phyloP scores from a whole-genome alignment of 2,797 vertebrate genomes.

The Tachyglossus aculeatus region DNA sequence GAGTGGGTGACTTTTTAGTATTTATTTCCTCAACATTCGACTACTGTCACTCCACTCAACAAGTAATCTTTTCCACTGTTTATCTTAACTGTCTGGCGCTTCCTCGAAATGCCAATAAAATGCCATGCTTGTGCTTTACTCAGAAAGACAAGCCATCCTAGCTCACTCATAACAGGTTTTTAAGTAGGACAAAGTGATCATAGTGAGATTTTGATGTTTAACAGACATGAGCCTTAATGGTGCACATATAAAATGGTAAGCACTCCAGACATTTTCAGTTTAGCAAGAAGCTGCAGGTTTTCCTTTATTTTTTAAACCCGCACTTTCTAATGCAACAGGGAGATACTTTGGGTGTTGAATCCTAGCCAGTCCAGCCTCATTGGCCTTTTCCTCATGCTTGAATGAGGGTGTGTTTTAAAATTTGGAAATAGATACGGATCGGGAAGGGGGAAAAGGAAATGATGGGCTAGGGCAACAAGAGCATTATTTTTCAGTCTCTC shows the following conservation, averaged over 20 bases:
- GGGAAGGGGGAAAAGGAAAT: no score
- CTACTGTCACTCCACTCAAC: not conserved
- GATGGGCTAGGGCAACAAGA: not conserved
- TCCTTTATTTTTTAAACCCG: no score
- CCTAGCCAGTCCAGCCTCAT: not conserved
- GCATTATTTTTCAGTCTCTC: slow-evolving; percentile 20
- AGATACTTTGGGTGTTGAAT: not conserved
- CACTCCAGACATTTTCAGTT: not conserved
- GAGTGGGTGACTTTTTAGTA: not conserved
- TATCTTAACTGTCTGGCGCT: slow-evolving; percentile 14
- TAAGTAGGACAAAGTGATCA: not conserved
- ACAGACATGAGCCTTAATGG: slow-evolving; percentile 19
- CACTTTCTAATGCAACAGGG: not conserved
- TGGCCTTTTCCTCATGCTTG: slow-evolving; percentile 22
- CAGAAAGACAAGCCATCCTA: not conserved
- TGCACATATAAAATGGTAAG: rapidly evolving
- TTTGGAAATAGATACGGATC: not conserved
- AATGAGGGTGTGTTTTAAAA: slow-evolving; percentile 16
- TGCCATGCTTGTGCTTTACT: slow-evolving; percentile 14
- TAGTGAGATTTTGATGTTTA: slow-evolving; percentile 15
- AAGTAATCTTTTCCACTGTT: slow-evolving; percentile 28
- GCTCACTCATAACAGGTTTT: not conserved
- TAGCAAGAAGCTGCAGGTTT: slow-evolving; percentile 26
- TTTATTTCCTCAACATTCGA: not conserved
- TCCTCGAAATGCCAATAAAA: slow-evolving; percentile 14